Evolutionary conservation across 2,888 invertebrate species (phyloP), one percentile per base, ranked within the genome.

Genomic region (Tubulanus polymorphus): DNA sequence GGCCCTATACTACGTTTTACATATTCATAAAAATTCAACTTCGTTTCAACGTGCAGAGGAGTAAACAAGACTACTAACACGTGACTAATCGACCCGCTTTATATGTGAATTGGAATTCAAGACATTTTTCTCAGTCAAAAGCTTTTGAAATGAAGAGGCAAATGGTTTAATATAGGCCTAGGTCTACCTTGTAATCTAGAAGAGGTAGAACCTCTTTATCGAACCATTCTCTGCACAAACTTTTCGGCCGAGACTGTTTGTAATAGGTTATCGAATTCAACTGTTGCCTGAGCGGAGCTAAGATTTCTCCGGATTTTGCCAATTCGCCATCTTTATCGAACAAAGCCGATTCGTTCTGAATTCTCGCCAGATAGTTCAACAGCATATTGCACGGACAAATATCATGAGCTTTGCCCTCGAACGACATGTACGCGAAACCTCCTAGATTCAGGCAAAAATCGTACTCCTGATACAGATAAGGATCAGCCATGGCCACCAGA

Each of bases 401-500:
- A 56, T 76, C 76, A 37, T 63, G 62, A 20, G 45, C 47, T 35
- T 60, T 50, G 1, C 64, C 69, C 30, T 55, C 59, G 3, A 68
- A 53, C 2, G 71, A 69, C 12, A 74, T 64, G 51, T 71, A 73
- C 23, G 72, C 70, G 47, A 76, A 73, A 3, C 76, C 76, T 1
- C 76, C 74, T 1, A 76, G 63, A 57, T 74, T 76, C 1, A 76
- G 54, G 54, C 73, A 74, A 18, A 74, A 57, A 37, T 71, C 70
- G 47, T 67, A 64, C 28, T 67, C 56, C 20, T 61, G 54, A 55
- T 71, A 75, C 25, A 75, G 62, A 50, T 65, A 70, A 12, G 64
- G 65, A 51, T 75, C 74, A 2, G 72, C 74, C 15, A 65, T 64
- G 1, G 74, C 69, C 3, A 72, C 74, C 8, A 76, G 62, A 18